A percentile compares a stretch with the other conserved stretches of the same genome.
Conservation (phyloP, 2,113 vertebrate genomes). For the Oreochromis aureus region DNA sequence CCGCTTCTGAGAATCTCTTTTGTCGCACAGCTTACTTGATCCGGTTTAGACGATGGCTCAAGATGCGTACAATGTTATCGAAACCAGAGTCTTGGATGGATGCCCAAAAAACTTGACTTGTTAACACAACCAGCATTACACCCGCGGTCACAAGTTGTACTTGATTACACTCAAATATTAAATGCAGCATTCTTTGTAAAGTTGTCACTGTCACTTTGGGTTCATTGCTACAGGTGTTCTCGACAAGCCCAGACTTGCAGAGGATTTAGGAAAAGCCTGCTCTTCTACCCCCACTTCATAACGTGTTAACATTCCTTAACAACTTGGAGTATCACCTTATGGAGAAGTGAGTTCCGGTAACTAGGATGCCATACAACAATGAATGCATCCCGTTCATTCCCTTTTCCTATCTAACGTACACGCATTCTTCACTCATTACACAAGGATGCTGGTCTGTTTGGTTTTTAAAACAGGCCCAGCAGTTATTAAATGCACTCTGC, state of each 20-base stretch:
- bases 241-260: constrained; percentile 52
- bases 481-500: constrained; percentile 32
- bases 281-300: constrained; percentile 43
- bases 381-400: constrained; percentile 29
- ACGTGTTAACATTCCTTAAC: constrained; percentile 53
- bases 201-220: constrained; percentile 59
- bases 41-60: neutral
- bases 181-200: constrained; percentile 4
- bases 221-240: constrained; percentile 17
- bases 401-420: constrained; percentile 46
- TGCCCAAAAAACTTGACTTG: neutral
- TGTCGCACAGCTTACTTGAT: neutral
- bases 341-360: constrained; percentile 35
- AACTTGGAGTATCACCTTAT: constrained; percentile 27
- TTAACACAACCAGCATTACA: neutral
- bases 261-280: constrained; percentile 66
- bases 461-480: constrained; percentile 60
- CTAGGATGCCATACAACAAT: neutral
- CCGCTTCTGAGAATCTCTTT: neutral
- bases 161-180: neutral
- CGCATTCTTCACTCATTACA: constrained; percentile 56
- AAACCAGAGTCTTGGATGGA: constrained; percentile 15
- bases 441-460: constrained; percentile 43
- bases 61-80: neutral
- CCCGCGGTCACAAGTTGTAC: neutral